Base-by-base conservation (phyloP, 1,140 invertebrate species). In the Pteromalus puparum region DNA sequence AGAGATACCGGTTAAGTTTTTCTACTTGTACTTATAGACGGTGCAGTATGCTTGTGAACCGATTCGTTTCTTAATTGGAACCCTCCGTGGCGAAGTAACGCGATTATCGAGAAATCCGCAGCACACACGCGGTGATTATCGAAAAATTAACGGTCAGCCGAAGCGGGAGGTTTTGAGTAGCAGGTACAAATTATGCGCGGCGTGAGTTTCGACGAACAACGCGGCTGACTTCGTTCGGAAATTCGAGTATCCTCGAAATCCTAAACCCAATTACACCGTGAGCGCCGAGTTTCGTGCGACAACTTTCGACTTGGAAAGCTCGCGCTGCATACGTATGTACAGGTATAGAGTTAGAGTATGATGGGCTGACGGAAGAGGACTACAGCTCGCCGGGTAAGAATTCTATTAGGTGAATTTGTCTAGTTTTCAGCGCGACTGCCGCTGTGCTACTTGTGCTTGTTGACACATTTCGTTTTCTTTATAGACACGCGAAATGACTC, bases 221-320 rank as follows among this genome's bases (percentile, higher is more conserved):
- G 42, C 12, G 13, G 46, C 15, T 5, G 46, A 61, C 53, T 61
- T 61, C 34, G 53, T 68, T n/a, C 38, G 53, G 67, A 77, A 65
- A 78, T 78, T 48, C 30, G 53, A 78, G 53, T 61, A 38, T n/a
- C 65, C 13, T 70, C 65, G 78, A 80, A 80, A 70, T 80, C 65
- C 78, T 68, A 80, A 46, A 80, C 65, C 30, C 53, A 80, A 68
- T 80, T 78, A 78, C 30, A n/a, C 46, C 3, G 30, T 5, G 30
- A 34, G 30, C 18, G n/a, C n/a, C n/a, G 18, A 15, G 5, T 18
- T 12, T 1, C 7, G 21, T 9, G n/a, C 48, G 24, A 77, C 30
- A 34, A n/a, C 30, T 65, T 65, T 61, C 38, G 24, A 24, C 74
- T 53, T 26, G 28, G 26, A 30, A 65, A 78, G 9, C 48, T 78